Percentiles rank a stretch among this genome's conserved stretches.
phyloP scores from a whole-genome alignment of 2,113 vertebrate genomes.

The Hippocampus guttulatus region DNA sequence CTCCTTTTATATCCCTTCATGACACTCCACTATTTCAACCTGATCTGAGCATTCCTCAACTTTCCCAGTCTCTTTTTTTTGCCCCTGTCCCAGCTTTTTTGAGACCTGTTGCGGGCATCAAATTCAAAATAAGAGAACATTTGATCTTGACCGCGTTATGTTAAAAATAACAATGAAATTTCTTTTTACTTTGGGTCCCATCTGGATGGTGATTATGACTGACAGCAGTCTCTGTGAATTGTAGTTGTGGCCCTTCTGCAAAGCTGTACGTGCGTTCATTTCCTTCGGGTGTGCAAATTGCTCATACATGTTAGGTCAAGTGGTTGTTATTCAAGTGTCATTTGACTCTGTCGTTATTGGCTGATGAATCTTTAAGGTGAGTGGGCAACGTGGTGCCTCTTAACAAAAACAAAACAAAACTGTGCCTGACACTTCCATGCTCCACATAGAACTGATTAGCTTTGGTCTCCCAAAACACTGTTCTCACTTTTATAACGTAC shows the following conservation, averaged over 20 bases:
- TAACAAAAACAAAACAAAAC: neutral
- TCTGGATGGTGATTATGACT: conserved; percentile 3
- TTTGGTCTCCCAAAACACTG: conserved; percentile 28
- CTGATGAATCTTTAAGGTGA: conserved; percentile 7
- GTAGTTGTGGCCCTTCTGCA: neutral
- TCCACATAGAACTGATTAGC: neutral
- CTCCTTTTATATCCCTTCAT: no score
- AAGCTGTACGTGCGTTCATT: neutral
- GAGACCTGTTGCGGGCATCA: no score
- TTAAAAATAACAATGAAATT: neutral
- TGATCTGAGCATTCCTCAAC: no score
- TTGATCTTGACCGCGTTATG: neutral
- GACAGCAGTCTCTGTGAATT: neutral
- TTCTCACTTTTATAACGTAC: conserved; percentile 24
- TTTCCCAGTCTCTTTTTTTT: no score
- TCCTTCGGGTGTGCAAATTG: conserved; percentile 1
- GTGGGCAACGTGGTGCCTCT: conserved; percentile 7
- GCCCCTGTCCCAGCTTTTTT: no score
- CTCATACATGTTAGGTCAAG: neutral
- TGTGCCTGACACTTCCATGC: conserved; percentile 7
- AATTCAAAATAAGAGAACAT: no score
- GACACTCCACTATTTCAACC: no score
- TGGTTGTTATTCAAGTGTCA: neutral
- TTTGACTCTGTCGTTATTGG: neutral
- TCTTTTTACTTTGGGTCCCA: neutral